Evolutionary conservation across 2,113 vertebrate species (phyloP), one percentile per base, ranked within the genome.

Genomic region (Scatophagus argus): DNA sequence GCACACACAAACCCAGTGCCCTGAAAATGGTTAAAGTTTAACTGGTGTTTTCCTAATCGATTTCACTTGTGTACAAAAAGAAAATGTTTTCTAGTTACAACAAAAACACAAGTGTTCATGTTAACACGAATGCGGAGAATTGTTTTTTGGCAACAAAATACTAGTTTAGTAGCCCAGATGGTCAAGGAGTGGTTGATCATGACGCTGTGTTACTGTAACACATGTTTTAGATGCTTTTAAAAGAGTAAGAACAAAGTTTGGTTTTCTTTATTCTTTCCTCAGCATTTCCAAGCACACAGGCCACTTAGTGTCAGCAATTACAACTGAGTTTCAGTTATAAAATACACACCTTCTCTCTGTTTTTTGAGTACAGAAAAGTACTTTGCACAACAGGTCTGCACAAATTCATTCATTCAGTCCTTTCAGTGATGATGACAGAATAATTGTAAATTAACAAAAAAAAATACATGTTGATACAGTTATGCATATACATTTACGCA

Each of bases 181-280:
- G 31, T 70, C 21, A 65, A 73, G 74, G 36, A 65, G 7, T 65
- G 36, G 83, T 89, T 75, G 78, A 88, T 88, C 55, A 82, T 88
- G 55, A 83, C 56, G 17, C 5, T 14, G 21, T 76, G 74, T 79
- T 85, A 62, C 82, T 71, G n/a, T 36, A 70, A 4, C 19, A 52
- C 21, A 36, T 21, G 23, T 83, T 81, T 59, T 25, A 36, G 31
- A 71, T 25, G 12, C 6, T 34, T n/a, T 46, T 19, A 47, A 7
- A 52, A 59, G 25, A 52, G 31, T 51, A 44, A n/a, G 25, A 6
- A 29, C 41, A 64, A 61, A 19, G 8, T 46, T 54, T 39, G n/a
- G 10, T 44, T 56, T 56, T 27, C 17, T 31, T 63, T n/a, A n/a
- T 65, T 41, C 29, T 34, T 27, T 54, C 1, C 19, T 47, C 8